Evolutionary conservation across 2,113 vertebrate species (phyloP).

Genomic region (Siniperca chuatsi): DNA sequence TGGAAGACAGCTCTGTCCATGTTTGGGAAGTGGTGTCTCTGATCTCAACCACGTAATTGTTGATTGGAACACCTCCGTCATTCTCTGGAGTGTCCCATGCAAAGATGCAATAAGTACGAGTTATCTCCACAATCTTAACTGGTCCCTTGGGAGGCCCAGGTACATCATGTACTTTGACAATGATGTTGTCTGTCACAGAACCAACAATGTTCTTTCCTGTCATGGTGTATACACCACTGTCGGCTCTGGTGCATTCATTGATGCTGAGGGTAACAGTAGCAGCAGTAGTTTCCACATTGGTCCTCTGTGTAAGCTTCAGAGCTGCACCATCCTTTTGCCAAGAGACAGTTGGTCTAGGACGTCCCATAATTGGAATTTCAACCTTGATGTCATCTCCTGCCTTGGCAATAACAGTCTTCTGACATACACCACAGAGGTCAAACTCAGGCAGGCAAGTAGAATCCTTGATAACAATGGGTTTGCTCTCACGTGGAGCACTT

Average conservation of each 20-base stretch:
- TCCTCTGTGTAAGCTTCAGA: constrained; percentile 93
- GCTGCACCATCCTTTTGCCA: constrained; percentile 94
- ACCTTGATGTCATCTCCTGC: constrained; percentile 97
- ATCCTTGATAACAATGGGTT: constrained; percentile 91
- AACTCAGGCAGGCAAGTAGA: constrained; percentile 93
- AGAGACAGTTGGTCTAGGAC: constrained; percentile 92
- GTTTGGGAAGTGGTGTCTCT: constrained; percentile 93
- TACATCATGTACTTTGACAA: constrained; percentile 94
- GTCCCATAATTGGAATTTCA: constrained; percentile 96
- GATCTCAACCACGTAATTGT: constrained; percentile 94
- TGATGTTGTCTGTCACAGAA: constrained; percentile 91
- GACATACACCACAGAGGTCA: constrained; percentile 93
- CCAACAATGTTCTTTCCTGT: constrained; percentile 95
- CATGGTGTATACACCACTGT: constrained; percentile 91
- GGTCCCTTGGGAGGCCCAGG: constrained; percentile 97
- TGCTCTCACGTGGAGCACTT: constrained; percentile 94
- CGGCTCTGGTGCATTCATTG: constrained; percentile 90
- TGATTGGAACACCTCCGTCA: constrained; percentile 98
- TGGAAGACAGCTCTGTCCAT: constrained; percentile 92
- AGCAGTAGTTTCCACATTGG: constrained; percentile 91
- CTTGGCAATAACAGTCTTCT: constrained; percentile 94
- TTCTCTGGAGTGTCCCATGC: constrained; percentile 96
- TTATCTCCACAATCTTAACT: constrained; percentile 93
- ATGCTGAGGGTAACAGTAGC: constrained; percentile 92
- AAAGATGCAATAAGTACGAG: constrained; percentile 90